Evolutionary conservation across 1,140 invertebrate genomes (phyloP).

Genomic region (Hetaerina americana): DNA sequence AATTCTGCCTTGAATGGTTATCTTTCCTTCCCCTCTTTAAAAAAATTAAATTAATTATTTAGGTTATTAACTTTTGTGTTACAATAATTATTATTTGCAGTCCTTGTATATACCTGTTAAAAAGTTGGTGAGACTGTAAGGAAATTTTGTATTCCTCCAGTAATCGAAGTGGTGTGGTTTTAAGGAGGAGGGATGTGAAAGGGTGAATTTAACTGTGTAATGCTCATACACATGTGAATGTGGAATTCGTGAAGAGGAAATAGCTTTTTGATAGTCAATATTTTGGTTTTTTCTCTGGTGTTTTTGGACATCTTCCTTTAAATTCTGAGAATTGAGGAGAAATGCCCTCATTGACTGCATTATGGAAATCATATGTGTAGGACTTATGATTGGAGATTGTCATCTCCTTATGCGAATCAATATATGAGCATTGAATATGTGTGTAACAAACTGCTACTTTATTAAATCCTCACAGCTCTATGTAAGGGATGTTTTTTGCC

Average conservation of each 20-base stretch:
- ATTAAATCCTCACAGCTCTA: not conserved
- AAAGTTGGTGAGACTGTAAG: not conserved
- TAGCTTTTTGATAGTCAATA: not conserved
- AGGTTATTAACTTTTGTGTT: not conserved
- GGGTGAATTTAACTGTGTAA: not conserved
- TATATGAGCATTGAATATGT: not conserved
- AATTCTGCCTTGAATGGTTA: not conserved
- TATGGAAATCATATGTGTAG: not conserved
- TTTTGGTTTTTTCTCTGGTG: not conserved
- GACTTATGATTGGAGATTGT: not conserved
- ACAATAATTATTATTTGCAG: not conserved
- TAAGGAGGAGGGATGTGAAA: not conserved
- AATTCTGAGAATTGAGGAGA: not conserved
- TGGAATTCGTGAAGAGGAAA: not conserved
- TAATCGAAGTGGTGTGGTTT: not conserved
- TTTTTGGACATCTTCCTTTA: not conserved
- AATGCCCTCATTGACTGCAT: not conserved
- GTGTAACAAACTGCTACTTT: not conserved
- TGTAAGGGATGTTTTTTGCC: not conserved
- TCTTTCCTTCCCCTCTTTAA: not conserved
- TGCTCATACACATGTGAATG: not conserved
- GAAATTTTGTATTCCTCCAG: not conserved
- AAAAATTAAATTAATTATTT: not conserved
- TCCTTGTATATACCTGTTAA: not conserved
- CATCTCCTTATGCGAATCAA: not conserved